These are phyloP conservation scores for Hucho hucho DNA, from an alignment of 2,113 vertebrate genomes.

Conservation along the genomic window DNA sequence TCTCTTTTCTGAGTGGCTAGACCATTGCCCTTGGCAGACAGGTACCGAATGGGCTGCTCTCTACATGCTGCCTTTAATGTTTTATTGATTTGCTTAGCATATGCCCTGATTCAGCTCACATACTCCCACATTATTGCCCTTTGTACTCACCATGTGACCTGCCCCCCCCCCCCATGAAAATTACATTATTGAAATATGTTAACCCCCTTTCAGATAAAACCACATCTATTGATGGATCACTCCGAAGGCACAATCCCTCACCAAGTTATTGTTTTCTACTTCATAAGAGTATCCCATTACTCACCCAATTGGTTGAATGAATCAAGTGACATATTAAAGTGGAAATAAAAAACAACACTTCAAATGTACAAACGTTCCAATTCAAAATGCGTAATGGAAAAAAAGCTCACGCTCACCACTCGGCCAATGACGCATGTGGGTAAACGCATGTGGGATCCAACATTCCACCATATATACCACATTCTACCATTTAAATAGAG, in stretches of 20 bases:
- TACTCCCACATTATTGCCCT: conserved; percentile 70
- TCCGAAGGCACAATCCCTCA: conserved; percentile 31
- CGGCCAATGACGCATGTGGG: too few species aligned
- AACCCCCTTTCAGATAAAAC: conserved; percentile 65
- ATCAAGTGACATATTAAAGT: conserved; percentile 64
- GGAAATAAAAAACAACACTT: conserved; percentile 40
- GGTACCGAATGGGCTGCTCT: conserved; percentile 75
- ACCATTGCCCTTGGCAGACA: conserved; percentile 76
- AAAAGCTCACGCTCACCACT: too few species aligned
- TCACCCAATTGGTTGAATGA: conserved; percentile 67
- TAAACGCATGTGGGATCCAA: too few species aligned
- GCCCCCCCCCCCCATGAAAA: conserved; percentile 65
- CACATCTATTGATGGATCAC: conserved; percentile 70
- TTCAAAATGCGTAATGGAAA: conserved; percentile 5
- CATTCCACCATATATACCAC: too few species aligned
- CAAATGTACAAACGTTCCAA: conserved; percentile 52
- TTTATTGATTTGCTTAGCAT: conserved; percentile 79
- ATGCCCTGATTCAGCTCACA: conserved; percentile 69
- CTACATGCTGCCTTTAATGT: conserved; percentile 75
- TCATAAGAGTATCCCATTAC: conserved; percentile 57
- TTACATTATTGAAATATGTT: conserved; percentile 76
- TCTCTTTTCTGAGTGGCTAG: conserved; percentile 68
- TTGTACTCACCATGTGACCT: conserved; percentile 71
- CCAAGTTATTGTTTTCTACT: conserved; percentile 68
- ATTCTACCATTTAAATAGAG: conserved; percentile 60